Conservation (phyloP, 2,113 vertebrate genomes). For the Mus spicilegus region DNA sequence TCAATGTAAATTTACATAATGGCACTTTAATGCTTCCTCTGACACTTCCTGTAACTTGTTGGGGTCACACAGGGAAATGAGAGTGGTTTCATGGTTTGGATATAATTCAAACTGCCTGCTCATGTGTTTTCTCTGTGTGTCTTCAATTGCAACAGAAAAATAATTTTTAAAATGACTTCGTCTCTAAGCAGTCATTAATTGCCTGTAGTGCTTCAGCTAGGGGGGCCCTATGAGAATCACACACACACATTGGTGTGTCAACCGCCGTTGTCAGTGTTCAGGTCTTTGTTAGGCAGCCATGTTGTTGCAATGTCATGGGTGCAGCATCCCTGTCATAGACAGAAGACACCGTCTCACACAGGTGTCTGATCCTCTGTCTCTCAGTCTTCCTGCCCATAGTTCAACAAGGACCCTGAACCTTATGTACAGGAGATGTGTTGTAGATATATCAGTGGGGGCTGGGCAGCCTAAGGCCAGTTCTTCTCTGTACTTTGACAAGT, state of each 20-base stretch:
- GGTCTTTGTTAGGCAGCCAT: background rate
- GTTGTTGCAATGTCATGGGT: background rate
- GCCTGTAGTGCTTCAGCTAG: background rate
- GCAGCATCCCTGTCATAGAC: background rate
- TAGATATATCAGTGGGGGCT: background rate
- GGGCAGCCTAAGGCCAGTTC: background rate
- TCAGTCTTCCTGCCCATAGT: background rate
- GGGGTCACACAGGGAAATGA: background rate
- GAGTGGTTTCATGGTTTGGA: slow-evolving; percentile 12
- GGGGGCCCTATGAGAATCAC: background rate
- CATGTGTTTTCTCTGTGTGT: background rate
- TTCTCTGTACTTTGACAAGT: background rate
- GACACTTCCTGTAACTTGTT: slow-evolving; percentile 30
- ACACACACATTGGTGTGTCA: background rate
- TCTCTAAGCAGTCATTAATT: background rate
- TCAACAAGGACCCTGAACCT: background rate
- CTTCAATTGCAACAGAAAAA: slow-evolving; percentile 14
- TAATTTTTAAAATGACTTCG: background rate
- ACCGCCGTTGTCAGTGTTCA: background rate
- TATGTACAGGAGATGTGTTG: background rate
- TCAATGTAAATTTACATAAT: slow-evolving; percentile 41
- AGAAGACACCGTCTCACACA: background rate
- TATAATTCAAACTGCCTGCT: slow-evolving; percentile 17
- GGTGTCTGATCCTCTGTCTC: background rate
- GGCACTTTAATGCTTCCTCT: slow-evolving; percentile 14